phyloP scores from a whole-genome alignment of 2,113 vertebrate species.

The Eublepharis macularius region DNA sequence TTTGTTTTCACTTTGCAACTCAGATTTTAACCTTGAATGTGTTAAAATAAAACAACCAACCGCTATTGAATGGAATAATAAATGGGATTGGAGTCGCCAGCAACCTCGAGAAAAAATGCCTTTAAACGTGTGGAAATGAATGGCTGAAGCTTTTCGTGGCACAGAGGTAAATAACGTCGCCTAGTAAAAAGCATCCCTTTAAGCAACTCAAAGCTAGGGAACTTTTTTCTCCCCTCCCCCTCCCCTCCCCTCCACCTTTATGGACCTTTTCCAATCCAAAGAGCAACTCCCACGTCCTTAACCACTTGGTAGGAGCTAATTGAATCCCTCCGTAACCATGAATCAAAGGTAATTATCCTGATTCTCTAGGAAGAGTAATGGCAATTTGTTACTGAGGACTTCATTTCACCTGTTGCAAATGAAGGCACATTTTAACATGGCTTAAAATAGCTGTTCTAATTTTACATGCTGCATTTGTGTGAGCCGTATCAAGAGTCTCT shows the following conservation, averaged over 20 bases:
- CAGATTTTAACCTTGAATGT: too few relatives aligned
- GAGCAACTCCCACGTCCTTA: background rate
- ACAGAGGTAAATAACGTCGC: too few relatives aligned
- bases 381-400: background rate
- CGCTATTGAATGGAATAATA: too few relatives aligned
- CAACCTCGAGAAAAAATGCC: too few relatives aligned
- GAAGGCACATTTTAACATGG: background rate
- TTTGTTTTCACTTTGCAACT: too few relatives aligned
- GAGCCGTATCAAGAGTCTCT: too few relatives aligned
- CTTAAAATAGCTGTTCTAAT: constrained; percentile 4
- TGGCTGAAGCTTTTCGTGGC: too few relatives aligned
- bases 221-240: background rate
- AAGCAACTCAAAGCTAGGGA: too few relatives aligned
- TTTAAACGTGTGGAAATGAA: too few relatives aligned
- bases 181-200: too few relatives aligned
- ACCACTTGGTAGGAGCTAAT: background rate
- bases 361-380: constrained; percentile 4
- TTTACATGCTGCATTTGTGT: background rate
- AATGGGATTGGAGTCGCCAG: too few relatives aligned
- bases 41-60: too few relatives aligned
- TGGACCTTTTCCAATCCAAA: background rate
- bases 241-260: background rate
- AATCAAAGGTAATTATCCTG: background rate
- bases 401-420: background rate
- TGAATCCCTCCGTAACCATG: background rate